Evolutionary conservation across 2,113 vertebrate species (phyloP).

Genomic region (Eupsittula cactorum): DNA sequence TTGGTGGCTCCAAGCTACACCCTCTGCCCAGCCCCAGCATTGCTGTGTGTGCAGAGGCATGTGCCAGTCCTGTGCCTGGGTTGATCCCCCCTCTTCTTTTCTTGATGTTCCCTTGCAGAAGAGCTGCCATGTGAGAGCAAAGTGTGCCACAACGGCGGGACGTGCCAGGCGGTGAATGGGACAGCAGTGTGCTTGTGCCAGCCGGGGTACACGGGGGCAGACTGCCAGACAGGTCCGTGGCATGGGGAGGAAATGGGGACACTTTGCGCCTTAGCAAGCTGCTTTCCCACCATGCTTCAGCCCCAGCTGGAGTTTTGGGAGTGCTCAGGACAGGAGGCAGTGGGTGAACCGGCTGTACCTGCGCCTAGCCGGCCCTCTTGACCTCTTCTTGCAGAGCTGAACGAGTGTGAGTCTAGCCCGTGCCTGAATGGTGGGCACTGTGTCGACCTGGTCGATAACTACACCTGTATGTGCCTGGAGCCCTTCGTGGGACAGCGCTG

Average conservation of each 20-base stretch:
- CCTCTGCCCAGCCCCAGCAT: background rate
- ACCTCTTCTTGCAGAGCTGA: conserved; percentile 77
- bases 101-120: conserved; percentile 6
- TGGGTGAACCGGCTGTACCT: background rate
- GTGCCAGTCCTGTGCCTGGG: fast-evolving
- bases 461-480: conserved; percentile 82
- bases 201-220: conserved; percentile 47
- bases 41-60: fast-evolving
- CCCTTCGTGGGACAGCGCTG: conserved; percentile 85
- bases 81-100: background rate
- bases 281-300: background rate
- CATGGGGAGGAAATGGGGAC: fast-evolving
- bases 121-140: conserved; percentile 68
- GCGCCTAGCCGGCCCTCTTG: background rate
- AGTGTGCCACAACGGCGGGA: conserved; percentile 72
- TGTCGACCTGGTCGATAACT: conserved; percentile 79
- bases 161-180: conserved; percentile 51
- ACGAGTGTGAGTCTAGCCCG: conserved; percentile 84
- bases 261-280: background rate
- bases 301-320: background rate
- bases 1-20: background rate
- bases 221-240: conserved; percentile 73
- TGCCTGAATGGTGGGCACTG: conserved; percentile 90
- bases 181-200: conserved; percentile 65
- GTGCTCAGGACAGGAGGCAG: background rate